Conservation (phyloP, 2,113 vertebrate species). For the Struthidea cinerea region DNA sequence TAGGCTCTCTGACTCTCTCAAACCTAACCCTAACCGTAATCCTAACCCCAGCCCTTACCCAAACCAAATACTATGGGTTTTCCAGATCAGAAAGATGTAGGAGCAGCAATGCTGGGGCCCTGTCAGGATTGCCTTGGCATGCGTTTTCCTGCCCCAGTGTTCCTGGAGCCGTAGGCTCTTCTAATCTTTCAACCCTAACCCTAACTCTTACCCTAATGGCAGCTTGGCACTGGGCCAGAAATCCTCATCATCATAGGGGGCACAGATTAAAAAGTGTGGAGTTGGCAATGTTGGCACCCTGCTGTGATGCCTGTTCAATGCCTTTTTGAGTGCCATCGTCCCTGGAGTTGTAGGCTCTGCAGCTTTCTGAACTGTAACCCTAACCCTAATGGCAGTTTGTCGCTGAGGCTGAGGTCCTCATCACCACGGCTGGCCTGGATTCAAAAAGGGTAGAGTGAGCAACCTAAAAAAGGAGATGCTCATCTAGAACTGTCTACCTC, state of each 20-base stretch:
- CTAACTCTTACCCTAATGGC: background rate
- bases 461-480: background rate
- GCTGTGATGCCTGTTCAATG: background rate
- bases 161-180: background rate
- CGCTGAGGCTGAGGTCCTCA: background rate
- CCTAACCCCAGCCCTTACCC: background rate
- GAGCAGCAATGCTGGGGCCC: background rate
- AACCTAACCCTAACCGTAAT: background rate
- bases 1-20: too few relatives aligned
- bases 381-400: background rate
- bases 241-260: background rate
- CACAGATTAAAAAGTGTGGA: background rate
- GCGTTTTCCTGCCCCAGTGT: background rate
- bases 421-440: background rate
- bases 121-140: fast-evolving
- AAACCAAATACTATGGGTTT: background rate
- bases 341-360: background rate
- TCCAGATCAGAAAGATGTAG: background rate
- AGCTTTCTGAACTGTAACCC: background rate
- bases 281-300: background rate
- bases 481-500: background rate
- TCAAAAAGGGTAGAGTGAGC: background rate
- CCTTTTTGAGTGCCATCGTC: background rate
- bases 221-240: background rate
- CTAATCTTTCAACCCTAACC: background rate